Conservation (phyloP, 2,888 invertebrate species). For the Chloroclysta siterata region DNA sequence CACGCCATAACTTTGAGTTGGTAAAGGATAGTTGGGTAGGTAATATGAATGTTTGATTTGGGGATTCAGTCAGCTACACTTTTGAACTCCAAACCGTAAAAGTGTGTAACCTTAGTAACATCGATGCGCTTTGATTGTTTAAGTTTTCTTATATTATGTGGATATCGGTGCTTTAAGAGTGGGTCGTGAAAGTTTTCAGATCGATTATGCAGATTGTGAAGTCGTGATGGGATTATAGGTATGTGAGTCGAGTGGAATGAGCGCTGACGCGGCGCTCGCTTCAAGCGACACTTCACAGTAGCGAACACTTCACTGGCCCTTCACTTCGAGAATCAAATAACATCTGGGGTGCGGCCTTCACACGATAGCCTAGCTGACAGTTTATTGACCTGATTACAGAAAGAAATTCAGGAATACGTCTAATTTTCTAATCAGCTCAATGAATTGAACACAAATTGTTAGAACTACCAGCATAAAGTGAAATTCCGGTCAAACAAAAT, state of each 20-base stretch:
- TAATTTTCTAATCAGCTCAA: neutral
- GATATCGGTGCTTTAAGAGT: conserved; percentile 17
- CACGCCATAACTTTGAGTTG: neutral
- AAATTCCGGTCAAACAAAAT: conserved; percentile 7
- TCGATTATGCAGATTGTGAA: conserved; percentile 41
- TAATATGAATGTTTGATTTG: conserved; percentile 12
- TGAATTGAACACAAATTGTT: neutral
- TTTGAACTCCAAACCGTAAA: conserved; percentile 10
- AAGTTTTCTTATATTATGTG: conserved; percentile 24
- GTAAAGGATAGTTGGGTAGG: neutral
- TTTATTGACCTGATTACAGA: conserved; percentile 31
- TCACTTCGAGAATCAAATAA: conserved; percentile 43
- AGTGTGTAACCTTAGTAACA: neutral
- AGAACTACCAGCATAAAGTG: neutral
- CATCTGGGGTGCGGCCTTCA: conserved; percentile 39
- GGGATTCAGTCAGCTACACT: conserved; percentile 15
- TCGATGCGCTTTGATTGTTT: conserved; percentile 13
- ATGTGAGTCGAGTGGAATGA: conserved; percentile 48
- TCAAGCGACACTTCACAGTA: conserved; percentile 40
- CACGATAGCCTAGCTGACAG: conserved; percentile 29
- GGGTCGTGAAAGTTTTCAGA: conserved; percentile 27
- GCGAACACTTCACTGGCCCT: conserved; percentile 34
- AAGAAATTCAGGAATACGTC: neutral
- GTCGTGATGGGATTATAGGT: conserved; percentile 46
- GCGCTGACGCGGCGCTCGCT: conserved; percentile 48